These are phyloP conservation scores for Neosalanx taihuensis DNA, from an alignment of 2,797 vertebrate species.

Conservation along the genomic window DNA sequence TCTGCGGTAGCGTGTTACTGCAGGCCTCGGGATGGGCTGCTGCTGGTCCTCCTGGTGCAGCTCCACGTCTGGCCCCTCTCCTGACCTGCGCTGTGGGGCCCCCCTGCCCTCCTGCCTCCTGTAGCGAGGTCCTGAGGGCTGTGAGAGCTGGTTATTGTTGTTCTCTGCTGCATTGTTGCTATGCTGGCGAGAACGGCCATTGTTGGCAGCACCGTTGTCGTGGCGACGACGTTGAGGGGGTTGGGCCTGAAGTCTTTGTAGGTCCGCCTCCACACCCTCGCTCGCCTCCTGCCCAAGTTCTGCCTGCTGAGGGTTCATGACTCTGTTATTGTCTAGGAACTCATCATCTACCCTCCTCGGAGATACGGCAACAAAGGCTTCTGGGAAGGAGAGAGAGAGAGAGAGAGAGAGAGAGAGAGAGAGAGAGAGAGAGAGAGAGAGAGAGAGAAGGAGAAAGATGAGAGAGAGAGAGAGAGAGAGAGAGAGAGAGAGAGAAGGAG, in stretches of 20 bases:
- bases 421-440: background rate
- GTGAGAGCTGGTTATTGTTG: constrained; percentile 34
- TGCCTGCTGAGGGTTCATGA: constrained; percentile 84
- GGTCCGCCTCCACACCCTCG: constrained; percentile 84
- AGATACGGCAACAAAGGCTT: constrained; percentile 37
- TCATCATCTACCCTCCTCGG: constrained; percentile 69
- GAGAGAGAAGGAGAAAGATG: background rate
- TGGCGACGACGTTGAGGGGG: constrained; percentile 48
- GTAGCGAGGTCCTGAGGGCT: constrained; percentile 40
- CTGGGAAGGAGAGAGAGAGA: constrained; percentile 4
- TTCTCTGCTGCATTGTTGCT: constrained; percentile 56
- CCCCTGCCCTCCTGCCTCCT: constrained; percentile 56
- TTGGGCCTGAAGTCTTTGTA: constrained; percentile 64
- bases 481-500: background rate
- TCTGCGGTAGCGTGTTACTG: constrained; percentile 68
- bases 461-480: background rate
- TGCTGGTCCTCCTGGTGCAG: constrained; percentile 54
- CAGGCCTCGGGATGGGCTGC: constrained; percentile 67
- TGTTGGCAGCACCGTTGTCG: constrained; percentile 44
- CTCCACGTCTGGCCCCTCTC: constrained; percentile 55
- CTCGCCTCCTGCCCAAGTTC: constrained; percentile 77
- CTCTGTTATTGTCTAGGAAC: constrained; percentile 32
- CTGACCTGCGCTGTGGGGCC: constrained; percentile 31
- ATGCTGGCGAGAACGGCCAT: constrained; percentile 47
- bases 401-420: background rate